These are phyloP conservation scores for Drosophila lacteicornis DNA, from an alignment of 1,140 invertebrate genomes.

Conservation along the genomic window DNA sequence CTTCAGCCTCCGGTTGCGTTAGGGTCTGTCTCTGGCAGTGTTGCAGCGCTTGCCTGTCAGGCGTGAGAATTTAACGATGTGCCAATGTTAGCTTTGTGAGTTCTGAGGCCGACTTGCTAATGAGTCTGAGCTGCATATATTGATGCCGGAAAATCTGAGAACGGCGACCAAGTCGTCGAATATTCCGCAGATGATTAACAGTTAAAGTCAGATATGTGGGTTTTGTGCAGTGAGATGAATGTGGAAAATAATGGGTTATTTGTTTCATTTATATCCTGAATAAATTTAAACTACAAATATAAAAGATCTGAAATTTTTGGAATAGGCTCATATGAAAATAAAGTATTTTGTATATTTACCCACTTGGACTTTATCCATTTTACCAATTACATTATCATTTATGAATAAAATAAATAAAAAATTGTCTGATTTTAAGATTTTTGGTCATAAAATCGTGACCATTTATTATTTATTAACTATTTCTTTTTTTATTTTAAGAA, in stretches of 20 bases:
- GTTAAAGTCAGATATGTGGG: constrained; percentile 2
- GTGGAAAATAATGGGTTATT: background rate
- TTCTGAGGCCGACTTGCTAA: constrained; percentile 32
- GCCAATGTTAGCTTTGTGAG: constrained; percentile 40
- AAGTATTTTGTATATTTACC: no score
- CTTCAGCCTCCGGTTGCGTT: constrained; percentile 16
- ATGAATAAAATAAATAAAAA: no score
- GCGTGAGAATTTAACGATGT: constrained; percentile 77
- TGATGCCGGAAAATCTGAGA: background rate
- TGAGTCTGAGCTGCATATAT: constrained; percentile 30
- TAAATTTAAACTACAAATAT: no score
- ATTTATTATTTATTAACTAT: no score
- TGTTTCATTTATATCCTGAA: no score
- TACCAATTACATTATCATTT: no score
- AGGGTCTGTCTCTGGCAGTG: constrained; percentile 54
- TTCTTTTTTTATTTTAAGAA: no score
- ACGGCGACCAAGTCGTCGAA: constrained; percentile 1
- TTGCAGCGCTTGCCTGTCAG: constrained; percentile 46
- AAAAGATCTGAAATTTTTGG: no score
- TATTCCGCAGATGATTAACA: constrained; percentile 27
- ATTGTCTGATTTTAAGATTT: no score
- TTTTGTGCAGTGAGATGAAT: background rate
- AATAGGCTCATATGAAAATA: no score
- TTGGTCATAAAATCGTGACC: no score
- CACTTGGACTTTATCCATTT: no score